Evolutionary conservation across 2,888 invertebrate genomes (phyloP).

Genomic region (Sphaeridia pumilis): DNA sequence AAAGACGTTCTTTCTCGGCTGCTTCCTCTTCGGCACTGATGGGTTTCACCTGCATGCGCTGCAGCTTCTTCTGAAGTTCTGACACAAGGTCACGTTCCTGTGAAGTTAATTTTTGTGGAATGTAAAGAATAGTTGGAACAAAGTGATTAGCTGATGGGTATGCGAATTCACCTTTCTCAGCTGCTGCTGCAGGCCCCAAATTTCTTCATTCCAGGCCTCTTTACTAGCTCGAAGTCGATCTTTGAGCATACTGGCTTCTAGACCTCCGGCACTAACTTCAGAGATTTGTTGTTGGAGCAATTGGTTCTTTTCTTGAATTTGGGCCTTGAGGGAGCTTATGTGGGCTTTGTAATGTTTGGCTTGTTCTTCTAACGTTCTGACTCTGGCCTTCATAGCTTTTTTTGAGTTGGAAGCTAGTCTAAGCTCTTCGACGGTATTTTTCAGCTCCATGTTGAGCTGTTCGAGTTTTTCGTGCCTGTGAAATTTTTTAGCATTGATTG

Average conservation of each 20-base stretch:
- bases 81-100: too few species aligned
- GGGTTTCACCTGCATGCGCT: too few species aligned
- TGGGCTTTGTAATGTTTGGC: conserved; percentile 48
- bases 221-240: conserved; percentile 21
- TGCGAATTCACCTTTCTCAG: conserved; percentile 15
- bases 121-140: too few species aligned
- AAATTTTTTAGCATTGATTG: not conserved
- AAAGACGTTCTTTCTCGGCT: too few species aligned
- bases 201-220: conserved; percentile 21
- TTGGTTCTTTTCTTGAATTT: conserved; percentile 52
- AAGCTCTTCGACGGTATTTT: conserved; percentile 46
- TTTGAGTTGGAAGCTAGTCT: conserved; percentile 42
- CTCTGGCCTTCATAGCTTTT: conserved; percentile 47
- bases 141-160: too few species aligned
- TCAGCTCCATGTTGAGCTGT: conserved; percentile 49
- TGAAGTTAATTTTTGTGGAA: too few species aligned
- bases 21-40: too few species aligned
- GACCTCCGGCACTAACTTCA: conserved; percentile 16
- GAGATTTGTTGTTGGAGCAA: conserved; percentile 5
- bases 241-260: conserved; percentile 20
- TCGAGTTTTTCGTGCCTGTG: conserved; percentile 47
- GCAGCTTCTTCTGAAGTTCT: too few species aligned
- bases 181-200: conserved; percentile 19
- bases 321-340: conserved; percentile 50
- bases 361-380: conserved; percentile 57